Conservation (phyloP, 1,140 invertebrate species). For the Agrypnia vestita region DNA sequence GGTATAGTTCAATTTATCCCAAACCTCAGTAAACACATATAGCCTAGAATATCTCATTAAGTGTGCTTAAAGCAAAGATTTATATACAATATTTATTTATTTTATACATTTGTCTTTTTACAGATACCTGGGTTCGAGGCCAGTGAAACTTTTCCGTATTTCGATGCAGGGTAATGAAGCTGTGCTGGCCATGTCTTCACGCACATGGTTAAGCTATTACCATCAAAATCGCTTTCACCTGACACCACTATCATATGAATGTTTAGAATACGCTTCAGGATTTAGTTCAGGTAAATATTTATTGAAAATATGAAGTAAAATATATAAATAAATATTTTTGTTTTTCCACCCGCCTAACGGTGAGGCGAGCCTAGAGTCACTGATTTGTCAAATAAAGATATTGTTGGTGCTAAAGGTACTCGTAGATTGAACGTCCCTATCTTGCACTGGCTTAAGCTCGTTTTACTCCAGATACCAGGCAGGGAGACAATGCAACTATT, state of each 20-base stretch:
- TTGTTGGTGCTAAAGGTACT: conserved; percentile 57
- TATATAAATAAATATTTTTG: no score
- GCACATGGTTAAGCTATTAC: conserved; percentile 98
- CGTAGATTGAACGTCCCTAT: conserved; percentile 53
- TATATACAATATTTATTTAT: conserved; percentile 27
- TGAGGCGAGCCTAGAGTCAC: conserved; percentile 60
- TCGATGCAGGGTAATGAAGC: conserved; percentile 96
- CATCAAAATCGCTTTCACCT: conserved; percentile 98
- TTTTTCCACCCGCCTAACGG: background rate
- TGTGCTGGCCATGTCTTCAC: conserved; percentile 97
- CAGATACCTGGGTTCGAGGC: conserved; percentile 91
- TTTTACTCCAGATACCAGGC: conserved; percentile 48
- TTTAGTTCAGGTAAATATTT: conserved; percentile 85
- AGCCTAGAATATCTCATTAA: no score
- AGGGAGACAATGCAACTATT: conserved; percentile 45
- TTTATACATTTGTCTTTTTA: conserved; percentile 53
- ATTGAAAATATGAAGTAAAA: background rate
- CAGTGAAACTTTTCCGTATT: conserved; percentile 97
- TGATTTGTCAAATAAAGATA: conserved; percentile 51
- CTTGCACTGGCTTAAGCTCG: conserved; percentile 43
- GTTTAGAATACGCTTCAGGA: conserved; percentile 97
- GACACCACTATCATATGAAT: conserved; percentile 96
- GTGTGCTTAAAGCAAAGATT: no score
- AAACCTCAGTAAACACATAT: no score
- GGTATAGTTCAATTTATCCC: no score